phyloP scores from a whole-genome alignment of 2,113 vertebrate species.

The Hemichromis elongatus region DNA sequence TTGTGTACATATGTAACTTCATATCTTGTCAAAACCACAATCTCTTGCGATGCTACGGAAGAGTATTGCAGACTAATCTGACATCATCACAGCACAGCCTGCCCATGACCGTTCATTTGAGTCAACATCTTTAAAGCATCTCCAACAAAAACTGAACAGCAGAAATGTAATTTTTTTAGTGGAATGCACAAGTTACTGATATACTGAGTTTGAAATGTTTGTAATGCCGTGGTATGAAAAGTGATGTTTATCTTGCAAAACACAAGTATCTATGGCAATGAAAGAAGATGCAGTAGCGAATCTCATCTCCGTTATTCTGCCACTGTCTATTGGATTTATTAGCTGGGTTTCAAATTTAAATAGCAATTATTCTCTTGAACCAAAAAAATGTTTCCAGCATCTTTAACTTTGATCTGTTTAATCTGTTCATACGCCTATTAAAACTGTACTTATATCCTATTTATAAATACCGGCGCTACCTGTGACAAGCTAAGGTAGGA shows the following conservation, averaged over 20 bases:
- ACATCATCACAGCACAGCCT: neutral
- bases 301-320: neutral
- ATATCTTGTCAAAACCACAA: neutral
- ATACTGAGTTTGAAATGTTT: neutral
- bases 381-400: neutral
- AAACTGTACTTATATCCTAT: neutral
- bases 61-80: neutral
- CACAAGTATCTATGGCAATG: neutral
- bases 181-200: neutral
- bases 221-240: neutral
- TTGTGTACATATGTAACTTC: neutral
- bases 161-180: neutral
- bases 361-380: neutral
- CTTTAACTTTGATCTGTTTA: neutral
- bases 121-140: neutral
- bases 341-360: neutral
- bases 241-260: neutral
- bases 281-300: neutral
- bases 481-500: neutral
- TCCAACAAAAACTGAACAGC: neutral
- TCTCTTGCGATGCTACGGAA: neutral
- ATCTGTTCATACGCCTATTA: neutral
- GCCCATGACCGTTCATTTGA: neutral
- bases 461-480: neutral
- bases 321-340: neutral